Conservation (phyloP, 2,888 invertebrate species). For the Theretra japonica region DNA sequence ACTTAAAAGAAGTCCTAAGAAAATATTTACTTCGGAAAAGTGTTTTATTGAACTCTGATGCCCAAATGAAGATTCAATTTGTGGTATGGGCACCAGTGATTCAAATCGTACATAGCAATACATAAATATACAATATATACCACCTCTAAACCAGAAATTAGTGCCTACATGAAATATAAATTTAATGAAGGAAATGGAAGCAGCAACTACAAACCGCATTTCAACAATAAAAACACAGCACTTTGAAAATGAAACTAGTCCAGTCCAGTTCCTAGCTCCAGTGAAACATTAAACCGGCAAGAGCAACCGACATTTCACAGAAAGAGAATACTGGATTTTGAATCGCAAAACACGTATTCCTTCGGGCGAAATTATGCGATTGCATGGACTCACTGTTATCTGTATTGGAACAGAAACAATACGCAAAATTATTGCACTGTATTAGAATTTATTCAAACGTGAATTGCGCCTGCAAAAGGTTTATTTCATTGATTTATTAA, state of each 20-base stretch:
- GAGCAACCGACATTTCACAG: constrained; percentile 12
- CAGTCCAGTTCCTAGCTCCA: constrained; percentile 23
- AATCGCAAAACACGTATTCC: constrained; percentile 27
- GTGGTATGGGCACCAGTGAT: no score
- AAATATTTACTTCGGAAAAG: no score
- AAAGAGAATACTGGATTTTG: constrained; percentile 17
- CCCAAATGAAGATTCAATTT: no score
- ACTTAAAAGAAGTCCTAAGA: no score
- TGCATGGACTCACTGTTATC: constrained; percentile 24
- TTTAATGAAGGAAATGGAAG: no score
- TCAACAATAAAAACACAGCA: not conserved
- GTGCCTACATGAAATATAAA: no score
- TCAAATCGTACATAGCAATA: no score
- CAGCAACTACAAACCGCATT: not conserved
- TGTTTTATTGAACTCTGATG: no score
- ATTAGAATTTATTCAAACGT: constrained; percentile 29
- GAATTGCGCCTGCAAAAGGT: constrained; percentile 10
- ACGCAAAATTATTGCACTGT: constrained; percentile 26
- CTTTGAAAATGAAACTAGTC: constrained; percentile 27
- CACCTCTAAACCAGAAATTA: no score
- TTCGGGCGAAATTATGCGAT: constrained; percentile 27
- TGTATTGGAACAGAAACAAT: constrained; percentile 26
- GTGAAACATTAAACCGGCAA: constrained; percentile 16
- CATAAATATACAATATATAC: no score
- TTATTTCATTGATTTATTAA: constrained; percentile 20